A percentile compares a stretch with the other conserved stretches of the same genome.
Conservation (phyloP, 2,113 vertebrate genomes). For the Martes martes region DNA sequence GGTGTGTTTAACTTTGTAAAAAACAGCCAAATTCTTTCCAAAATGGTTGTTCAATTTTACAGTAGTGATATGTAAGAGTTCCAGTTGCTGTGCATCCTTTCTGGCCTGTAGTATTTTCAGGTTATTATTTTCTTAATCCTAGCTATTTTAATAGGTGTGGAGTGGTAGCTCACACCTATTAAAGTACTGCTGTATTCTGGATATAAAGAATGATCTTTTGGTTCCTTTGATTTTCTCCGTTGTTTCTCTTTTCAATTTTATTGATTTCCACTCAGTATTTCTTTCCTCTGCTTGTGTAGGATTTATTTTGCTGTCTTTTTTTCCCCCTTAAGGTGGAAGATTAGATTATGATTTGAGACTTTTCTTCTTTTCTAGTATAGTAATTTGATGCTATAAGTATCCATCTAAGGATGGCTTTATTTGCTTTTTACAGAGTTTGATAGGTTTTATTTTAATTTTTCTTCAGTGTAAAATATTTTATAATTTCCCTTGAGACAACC, state of each 20-base stretch:
- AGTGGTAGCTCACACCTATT: not conserved
- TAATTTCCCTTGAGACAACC: not conserved
- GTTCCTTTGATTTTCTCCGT: not conserved
- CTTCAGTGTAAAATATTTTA: slow-evolving; percentile 11
- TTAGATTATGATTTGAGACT: not conserved
- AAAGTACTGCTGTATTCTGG: not conserved
- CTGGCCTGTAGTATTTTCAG: not conserved
- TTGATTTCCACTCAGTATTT: not conserved
- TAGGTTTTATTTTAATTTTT: slow-evolving; percentile 7
- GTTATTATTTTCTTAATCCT: not conserved
- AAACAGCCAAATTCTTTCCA: not conserved
- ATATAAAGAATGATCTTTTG: not conserved
- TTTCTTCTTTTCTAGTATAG: not conserved
- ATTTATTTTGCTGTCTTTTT: not conserved
- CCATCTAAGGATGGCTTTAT: not conserved
- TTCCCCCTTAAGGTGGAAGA: not conserved
- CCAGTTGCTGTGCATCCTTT: not conserved
- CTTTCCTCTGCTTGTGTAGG: not conserved
- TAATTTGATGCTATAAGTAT: not conserved
- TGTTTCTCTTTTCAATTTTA: not conserved
- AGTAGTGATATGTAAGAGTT: not conserved
- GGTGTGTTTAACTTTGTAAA: not conserved
- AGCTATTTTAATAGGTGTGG: not conserved
- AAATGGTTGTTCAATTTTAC: not conserved
- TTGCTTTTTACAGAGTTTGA: not conserved